Conservation (phyloP, 1,140 invertebrate genomes). For the Leptonema lineaticorne region DNA sequence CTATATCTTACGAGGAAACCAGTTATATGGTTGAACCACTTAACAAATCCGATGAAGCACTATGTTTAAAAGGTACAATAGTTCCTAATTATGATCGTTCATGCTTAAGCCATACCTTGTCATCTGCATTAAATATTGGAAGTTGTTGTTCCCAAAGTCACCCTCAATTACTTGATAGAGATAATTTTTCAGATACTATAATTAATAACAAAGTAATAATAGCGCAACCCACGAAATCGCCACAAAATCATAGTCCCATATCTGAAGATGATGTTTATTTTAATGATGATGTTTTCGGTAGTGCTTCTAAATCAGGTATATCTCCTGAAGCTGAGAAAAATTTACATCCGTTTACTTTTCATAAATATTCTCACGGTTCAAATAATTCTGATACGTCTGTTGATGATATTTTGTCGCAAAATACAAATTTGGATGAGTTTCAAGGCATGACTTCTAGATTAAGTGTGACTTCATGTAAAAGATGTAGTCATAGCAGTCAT, state of each 20-base stretch:
- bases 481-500: constrained; percentile 64
- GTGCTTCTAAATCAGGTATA: constrained; percentile 57
- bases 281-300: constrained; percentile 65
- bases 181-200: constrained; percentile 24
- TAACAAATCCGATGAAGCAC: constrained; percentile 49
- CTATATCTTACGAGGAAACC: constrained; percentile 55
- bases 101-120: constrained; percentile 58
- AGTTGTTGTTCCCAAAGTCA: constrained; percentile 53
- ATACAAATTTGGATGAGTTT: constrained; percentile 48
- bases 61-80: constrained; percentile 50
- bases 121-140: constrained; percentile 55
- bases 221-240: constrained; percentile 60
- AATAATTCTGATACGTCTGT: constrained; percentile 64
- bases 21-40: constrained; percentile 56
- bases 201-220: constrained; percentile 55
- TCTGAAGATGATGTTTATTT: constrained; percentile 65
- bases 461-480: constrained; percentile 57
- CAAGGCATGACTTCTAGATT: constrained; percentile 44
- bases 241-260: constrained; percentile 60
- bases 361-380: constrained; percentile 63
- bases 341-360: constrained; percentile 50
- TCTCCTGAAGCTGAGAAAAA: constrained; percentile 59
- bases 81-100: constrained; percentile 56
- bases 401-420: constrained; percentile 60
- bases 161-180: constrained; percentile 46